Percentiles rank a stretch among this genome's conserved stretches.
These are phyloP conservation scores for Tauraco erythrolophus DNA, from an alignment of 2,113 vertebrate species.

Conservation along the genomic window DNA sequence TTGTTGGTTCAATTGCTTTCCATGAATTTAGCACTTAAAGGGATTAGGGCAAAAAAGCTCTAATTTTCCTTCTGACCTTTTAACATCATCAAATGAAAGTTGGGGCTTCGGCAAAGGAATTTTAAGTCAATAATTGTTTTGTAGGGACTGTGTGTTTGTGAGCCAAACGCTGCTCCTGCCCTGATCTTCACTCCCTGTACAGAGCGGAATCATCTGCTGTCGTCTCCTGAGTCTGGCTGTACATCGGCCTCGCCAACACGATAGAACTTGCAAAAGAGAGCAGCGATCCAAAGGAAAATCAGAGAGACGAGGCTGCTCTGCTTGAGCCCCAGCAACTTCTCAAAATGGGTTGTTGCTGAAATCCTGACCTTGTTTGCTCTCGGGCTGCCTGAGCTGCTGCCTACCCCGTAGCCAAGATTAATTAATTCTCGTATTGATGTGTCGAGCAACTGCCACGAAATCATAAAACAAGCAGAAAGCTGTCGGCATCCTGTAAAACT, in stretches of 20 bases:
- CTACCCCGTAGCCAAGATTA: slow-evolving; percentile 41
- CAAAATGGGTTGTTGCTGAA: slow-evolving; percentile 24
- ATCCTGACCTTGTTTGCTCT: slow-evolving; percentile 57
- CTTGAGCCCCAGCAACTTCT: neutral
- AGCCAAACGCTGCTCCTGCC: neutral
- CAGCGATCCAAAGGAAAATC: neutral
- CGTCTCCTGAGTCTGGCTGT: neutral
- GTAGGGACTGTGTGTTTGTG: neutral
- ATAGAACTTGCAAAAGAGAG: slow-evolving; percentile 46
- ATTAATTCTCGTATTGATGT: slow-evolving; percentile 40
- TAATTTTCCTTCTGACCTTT: slow-evolving; percentile 51
- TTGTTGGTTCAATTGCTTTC: slow-evolving; percentile 24
- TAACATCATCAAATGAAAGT: neutral
- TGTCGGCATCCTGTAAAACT: neutral
- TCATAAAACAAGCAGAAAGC: slow-evolving; percentile 29
- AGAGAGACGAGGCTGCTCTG: neutral
- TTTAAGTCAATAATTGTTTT: slow-evolving; percentile 35
- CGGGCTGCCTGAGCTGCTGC: neutral
- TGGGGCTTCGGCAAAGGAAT: neutral
- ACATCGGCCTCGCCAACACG: neutral
- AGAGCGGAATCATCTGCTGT: neutral
- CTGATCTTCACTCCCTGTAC: neutral
- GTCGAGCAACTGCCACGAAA: neutral
- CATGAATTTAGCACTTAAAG: slow-evolving; percentile 40
- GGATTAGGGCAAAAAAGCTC: neutral